Evolutionary conservation across 2,797 vertebrate genomes (phyloP).

Genomic region (Macropodus opercularis): DNA sequence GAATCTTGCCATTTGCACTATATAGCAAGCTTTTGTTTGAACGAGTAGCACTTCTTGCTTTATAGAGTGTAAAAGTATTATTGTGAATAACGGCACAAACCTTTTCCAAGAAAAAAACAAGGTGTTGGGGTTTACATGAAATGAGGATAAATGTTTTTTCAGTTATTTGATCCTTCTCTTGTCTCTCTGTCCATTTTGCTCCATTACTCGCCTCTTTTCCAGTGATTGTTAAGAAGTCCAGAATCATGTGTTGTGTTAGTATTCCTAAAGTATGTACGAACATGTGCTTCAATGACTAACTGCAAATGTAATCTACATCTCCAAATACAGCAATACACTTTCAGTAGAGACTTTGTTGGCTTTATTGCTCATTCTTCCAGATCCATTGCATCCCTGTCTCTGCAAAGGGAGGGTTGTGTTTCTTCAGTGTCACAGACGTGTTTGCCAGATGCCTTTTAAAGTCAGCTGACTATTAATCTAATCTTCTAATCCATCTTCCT

Average conservation of each 20-base stretch:
- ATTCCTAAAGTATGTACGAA: background rate
- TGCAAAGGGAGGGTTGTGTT: conserved; percentile 5
- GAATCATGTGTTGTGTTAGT: conserved; percentile 22
- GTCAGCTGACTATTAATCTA: conserved; percentile 52
- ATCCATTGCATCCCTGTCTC: conserved; percentile 8
- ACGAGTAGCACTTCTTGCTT: conserved; percentile 19
- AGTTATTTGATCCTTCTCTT: conserved; percentile 13
- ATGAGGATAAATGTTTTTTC: conserved; percentile 16
- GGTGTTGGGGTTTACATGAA: conserved; percentile 35
- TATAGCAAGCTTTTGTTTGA: conserved; percentile 34
- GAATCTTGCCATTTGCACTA: conserved; percentile 59
- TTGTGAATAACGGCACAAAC: conserved; percentile 20
- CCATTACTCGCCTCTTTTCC: conserved; percentile 45
- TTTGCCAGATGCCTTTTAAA: conserved; percentile 62
- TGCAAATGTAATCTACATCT: conserved; percentile 53
- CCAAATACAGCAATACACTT: conserved; percentile 63
- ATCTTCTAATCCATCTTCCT: conserved; percentile 6
- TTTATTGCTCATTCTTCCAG: conserved; percentile 6
- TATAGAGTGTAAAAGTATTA: conserved; percentile 15
- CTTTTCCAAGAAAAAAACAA: conserved; percentile 1
- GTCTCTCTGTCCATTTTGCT: conserved; percentile 9
- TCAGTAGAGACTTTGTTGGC: conserved; percentile 22
- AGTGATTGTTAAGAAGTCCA: conserved; percentile 26
- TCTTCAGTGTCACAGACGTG: conserved; percentile 43
- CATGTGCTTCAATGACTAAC: conserved; percentile 28